phyloP scores from a whole-genome alignment of 2,797 vertebrate species.

The Xenops minutus region DNA sequence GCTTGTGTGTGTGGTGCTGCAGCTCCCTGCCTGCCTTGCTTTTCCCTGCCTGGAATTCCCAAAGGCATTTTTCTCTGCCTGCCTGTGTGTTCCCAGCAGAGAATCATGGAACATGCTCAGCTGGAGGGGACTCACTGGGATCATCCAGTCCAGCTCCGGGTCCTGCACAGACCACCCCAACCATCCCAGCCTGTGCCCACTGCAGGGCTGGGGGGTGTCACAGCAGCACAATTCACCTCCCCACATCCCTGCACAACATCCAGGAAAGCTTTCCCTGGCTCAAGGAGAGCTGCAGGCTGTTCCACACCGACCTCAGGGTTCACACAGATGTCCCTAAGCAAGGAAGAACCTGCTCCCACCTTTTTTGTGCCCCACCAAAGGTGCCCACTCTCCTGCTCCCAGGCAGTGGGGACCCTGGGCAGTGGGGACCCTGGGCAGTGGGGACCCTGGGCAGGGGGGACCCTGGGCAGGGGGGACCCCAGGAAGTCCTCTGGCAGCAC shows the following conservation, averaged over 20 bases:
- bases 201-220: not conserved
- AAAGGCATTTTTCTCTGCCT: not conserved
- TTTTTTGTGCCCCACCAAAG: not conserved
- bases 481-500: not conserved
- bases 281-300: not conserved
- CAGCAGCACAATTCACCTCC: not conserved
- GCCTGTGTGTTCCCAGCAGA: accelerated
- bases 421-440: not conserved
- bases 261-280: not conserved
- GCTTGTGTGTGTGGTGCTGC: not conserved
- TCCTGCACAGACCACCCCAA: not conserved
- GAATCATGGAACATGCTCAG: not conserved
- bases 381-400: accelerated
- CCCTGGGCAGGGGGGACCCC: not conserved
- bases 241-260: not conserved
- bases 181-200: not conserved
- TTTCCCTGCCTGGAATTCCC: not conserved
- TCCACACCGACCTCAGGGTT: not conserved
- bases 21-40: not conserved
- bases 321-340: not conserved
- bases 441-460: not conserved
- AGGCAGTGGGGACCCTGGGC: not conserved
- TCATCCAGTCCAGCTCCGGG: not conserved
- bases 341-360: accelerated
- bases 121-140: not conserved